Evolutionary conservation across 2,797 vertebrate genomes (phyloP), one percentile per base, ranked within the genome.

Genomic region (Galagoides demidoff): DNA sequence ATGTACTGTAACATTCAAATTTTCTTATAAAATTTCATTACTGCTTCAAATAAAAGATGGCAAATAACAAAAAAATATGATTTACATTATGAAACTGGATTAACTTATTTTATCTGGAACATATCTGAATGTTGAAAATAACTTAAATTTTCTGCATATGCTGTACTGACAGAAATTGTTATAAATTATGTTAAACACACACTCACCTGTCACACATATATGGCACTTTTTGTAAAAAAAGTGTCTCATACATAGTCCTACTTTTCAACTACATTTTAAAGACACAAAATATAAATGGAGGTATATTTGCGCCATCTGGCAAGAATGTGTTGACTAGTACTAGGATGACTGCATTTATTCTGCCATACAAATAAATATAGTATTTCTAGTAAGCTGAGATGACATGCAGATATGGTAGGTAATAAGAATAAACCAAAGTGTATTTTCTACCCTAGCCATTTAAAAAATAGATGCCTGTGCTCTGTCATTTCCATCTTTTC

Each of bases 401-500:
- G 76, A 98, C 96, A 92, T 94, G 90, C 77, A 83, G 64, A 85
- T 81, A 55, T 7, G 93, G 93, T 92, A 66, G 93, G 93, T 92
- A 71, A 90, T 95, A 43, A 73, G 84, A 92, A 92, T 52, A 90
- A 88, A 93, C 87, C 61, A 74, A 95, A 95, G 92, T 95, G 76
- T 34, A 85, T 95, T 95, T 94, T 89, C 95, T 97, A 96, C 82
- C 87, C 94, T 97, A 97, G 87, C 85, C 93, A 93, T 93, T 97
- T 98, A 97, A 97, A 98, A 73, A 1, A 97, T 96, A 98, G 81
- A 95, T 92, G 94, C 96, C 98, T 98, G 98, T 98, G 98, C 98
- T 98, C 89, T 98, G 79, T 96, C 97, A 97, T 94, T 95, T 89
- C 88, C 97, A 97, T 95, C 97, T 98, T 98, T 97, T 98, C 98